Evolutionary conservation across 2,888 invertebrate species (phyloP).

Genomic region (Calameuta filiformis): DNA sequence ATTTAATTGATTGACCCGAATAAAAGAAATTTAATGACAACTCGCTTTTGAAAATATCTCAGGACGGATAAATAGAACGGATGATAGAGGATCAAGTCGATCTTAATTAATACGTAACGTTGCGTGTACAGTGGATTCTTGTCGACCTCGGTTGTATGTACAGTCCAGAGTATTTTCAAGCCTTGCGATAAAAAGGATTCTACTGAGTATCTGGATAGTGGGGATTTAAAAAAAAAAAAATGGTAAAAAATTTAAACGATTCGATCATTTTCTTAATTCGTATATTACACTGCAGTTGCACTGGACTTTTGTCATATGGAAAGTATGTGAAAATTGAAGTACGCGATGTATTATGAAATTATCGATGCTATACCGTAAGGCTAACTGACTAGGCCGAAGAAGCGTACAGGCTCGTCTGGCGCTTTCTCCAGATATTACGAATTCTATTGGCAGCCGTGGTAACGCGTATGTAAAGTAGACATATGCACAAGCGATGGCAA

Average conservation of each 20-base stretch:
- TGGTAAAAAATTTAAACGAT: neutral
- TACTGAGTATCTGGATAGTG: neutral
- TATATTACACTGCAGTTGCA: neutral
- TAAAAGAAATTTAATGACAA: neutral
- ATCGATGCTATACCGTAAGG: neutral
- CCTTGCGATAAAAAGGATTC: neutral
- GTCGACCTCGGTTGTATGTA: neutral
- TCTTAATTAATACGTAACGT: neutral
- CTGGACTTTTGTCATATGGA: neutral
- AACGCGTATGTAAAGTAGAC: neutral
- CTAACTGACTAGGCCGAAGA: neutral
- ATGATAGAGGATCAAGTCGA: neutral
- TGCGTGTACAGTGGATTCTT: neutral
- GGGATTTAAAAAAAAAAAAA: neutral
- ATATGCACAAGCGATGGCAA: neutral
- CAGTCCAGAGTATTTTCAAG: neutral
- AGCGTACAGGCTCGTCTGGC: neutral
- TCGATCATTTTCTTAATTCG: neutral
- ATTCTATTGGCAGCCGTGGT: constrained; percentile 25
- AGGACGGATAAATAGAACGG: neutral
- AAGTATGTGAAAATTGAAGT: neutral
- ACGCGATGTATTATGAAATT: neutral
- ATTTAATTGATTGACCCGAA: neutral
- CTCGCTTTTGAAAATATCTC: neutral
- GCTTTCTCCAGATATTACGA: constrained; percentile 36